phyloP scores from a whole-genome alignment of 2,797 vertebrate genomes.

The Pseudochirops corinnae region DNA sequence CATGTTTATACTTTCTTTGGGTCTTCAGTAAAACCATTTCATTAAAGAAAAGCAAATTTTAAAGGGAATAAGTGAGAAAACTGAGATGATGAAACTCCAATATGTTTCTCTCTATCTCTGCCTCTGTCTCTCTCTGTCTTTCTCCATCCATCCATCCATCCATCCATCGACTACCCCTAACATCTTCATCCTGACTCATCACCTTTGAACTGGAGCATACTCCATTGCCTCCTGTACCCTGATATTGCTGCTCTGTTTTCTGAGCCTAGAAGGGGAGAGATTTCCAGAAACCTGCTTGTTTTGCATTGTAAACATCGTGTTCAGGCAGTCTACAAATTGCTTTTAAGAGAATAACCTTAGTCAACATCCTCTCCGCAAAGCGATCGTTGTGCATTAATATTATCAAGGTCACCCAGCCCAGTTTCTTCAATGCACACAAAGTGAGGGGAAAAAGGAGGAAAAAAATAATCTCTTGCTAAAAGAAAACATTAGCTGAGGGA shows the following conservation, averaged over 20 bases:
- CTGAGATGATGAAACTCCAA: neutral
- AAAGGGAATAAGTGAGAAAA: neutral
- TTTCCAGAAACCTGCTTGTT: neutral
- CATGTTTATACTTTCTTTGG: neutral
- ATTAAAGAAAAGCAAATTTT: neutral
- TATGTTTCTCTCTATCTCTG: neutral
- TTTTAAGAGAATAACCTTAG: constrained; percentile 23
- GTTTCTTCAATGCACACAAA: neutral
- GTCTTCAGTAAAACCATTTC: neutral
- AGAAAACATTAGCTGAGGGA: neutral
- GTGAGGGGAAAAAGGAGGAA: no score
- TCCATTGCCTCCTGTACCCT: neutral
- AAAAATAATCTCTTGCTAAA: neutral
- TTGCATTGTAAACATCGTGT: neutral
- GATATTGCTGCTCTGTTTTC: neutral
- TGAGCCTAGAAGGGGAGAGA: constrained; percentile 12
- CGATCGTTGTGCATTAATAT: accelerated
- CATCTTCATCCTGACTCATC: neutral
- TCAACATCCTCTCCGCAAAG: neutral
- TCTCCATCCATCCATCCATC: no score
- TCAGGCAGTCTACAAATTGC: neutral
- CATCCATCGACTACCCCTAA: neutral
- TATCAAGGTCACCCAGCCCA: neutral
- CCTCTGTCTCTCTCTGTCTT: neutral
- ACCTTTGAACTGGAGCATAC: neutral